Evolutionary conservation across 1,140 invertebrate genomes (phyloP).

Genomic region (Limonius californicus): DNA sequence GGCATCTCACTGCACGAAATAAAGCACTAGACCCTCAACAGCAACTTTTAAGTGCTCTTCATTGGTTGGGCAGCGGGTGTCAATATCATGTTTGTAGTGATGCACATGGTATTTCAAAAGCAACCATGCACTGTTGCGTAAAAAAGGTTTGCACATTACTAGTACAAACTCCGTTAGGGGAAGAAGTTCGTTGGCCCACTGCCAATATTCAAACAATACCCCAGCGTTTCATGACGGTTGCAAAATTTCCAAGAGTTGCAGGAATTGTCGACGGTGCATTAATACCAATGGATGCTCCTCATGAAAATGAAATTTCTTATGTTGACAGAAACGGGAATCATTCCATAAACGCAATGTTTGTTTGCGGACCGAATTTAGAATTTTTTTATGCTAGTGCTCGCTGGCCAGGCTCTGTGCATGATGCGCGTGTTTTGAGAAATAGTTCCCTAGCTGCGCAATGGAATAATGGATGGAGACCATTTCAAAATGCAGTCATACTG

Average conservation of each 20-base stretch:
- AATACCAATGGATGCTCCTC: neutral
- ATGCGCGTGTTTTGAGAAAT: neutral
- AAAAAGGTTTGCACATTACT: too few relatives aligned
- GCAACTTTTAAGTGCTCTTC: neutral
- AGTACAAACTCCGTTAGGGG: too few relatives aligned
- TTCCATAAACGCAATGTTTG: neutral
- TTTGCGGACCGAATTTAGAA: neutral
- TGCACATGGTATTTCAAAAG: too few relatives aligned
- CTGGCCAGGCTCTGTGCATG: neutral
- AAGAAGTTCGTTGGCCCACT: neutral
- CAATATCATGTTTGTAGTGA: neutral
- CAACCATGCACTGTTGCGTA: too few relatives aligned
- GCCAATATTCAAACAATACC: neutral
- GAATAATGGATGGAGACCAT: neutral
- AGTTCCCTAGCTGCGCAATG: neutral
- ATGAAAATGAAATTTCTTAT: neutral
- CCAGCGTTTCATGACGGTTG: neutral
- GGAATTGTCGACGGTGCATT: neutral
- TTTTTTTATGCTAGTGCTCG: neutral
- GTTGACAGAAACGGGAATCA: neutral
- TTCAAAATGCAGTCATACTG: neutral
- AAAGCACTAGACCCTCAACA: neutral
- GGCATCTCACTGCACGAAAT: neutral
- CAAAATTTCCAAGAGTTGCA: neutral
- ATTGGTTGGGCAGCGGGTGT: neutral